Conservation (phyloP, 2,113 vertebrate species). For the Phodopus roborovskii region DNA sequence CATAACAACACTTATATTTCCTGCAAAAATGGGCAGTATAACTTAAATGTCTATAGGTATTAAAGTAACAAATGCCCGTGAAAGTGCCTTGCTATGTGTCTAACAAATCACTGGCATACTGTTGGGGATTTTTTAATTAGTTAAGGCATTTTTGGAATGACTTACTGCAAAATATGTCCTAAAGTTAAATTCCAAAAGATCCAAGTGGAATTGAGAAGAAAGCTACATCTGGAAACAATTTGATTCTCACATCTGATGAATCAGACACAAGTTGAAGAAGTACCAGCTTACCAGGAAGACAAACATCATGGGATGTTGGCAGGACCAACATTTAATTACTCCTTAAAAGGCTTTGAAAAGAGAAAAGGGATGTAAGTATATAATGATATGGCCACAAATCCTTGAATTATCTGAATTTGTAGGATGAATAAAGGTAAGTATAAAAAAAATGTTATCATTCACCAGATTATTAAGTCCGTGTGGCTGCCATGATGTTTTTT, state of each 20-base stretch:
- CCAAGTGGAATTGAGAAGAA: neutral
- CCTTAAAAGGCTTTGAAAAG: neutral
- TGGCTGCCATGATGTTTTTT: neutral
- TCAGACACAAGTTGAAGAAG: neutral
- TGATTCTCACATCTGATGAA: neutral
- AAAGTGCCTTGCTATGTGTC: neutral
- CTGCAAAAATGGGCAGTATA: neutral
- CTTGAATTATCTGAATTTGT: neutral
- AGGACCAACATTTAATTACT: neutral
- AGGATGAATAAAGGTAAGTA: neutral
- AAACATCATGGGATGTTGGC: neutral
- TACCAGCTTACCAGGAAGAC: neutral
- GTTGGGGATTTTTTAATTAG: neutral
- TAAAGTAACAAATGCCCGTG: neutral
- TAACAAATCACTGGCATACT: neutral
- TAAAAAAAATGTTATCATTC: slow-evolving; percentile 40
- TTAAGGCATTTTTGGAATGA: neutral
- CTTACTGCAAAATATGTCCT: neutral
- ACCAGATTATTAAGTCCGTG: neutral
- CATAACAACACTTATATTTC: neutral
- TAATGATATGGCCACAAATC: neutral
- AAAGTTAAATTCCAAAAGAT: neutral
- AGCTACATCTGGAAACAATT: neutral
- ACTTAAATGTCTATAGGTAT: neutral
- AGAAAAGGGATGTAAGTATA: neutral